Evolutionary conservation across 2,888 invertebrate genomes (phyloP), one percentile per base, ranked within the genome.

Genomic region (Trachelus iudaicus): DNA sequence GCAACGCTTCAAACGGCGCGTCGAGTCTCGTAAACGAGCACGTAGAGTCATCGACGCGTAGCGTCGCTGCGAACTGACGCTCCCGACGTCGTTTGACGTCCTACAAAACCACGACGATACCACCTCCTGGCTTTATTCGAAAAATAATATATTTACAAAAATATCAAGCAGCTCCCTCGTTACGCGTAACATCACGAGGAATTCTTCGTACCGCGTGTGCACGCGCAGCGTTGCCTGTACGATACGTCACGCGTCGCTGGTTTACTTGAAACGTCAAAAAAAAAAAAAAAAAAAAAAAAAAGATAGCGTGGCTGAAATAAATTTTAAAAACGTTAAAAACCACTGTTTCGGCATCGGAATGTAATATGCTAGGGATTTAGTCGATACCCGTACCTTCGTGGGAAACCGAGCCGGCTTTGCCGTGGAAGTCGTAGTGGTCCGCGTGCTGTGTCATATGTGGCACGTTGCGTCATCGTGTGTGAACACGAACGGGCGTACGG

Each of bases 351-450:
- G 76, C 80, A 82, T 83, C 79, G 83, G 81, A 83, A 83, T 82
- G 83, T 83, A 84, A 84, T 84, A 81, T 82, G 81, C 83, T 83
- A 79, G 81, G 79, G 81, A 84, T 83, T 83, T 82, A 85, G 83
- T 85, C 85, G 82, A 84, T 84, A 83, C 85, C 81, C 83, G 15
- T 40, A 40, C 56, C 56, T 23, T 56, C 15, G 15, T 79, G 81
- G 81, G 80, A 81, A 81, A 83, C 80, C 80, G 78, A 82, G 80
- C 80, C 79, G 77, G 56, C 56, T 56, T 9, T 23, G 1, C 23
- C 23, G 23, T 56, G 2, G 23, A 56, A 9, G 56, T 23, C 40
- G 40, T 40, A 15, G 15, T 40, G 40, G 6, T 0, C 40, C 40
- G 40, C 15, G 15, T 6, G 40, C 15, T 15, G 15, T 6, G 40